A percentile compares a stretch with the other conserved stretches of the same genome.
Conservation (phyloP, 2,797 vertebrate genomes). For the Nyctalus aviator region DNA sequence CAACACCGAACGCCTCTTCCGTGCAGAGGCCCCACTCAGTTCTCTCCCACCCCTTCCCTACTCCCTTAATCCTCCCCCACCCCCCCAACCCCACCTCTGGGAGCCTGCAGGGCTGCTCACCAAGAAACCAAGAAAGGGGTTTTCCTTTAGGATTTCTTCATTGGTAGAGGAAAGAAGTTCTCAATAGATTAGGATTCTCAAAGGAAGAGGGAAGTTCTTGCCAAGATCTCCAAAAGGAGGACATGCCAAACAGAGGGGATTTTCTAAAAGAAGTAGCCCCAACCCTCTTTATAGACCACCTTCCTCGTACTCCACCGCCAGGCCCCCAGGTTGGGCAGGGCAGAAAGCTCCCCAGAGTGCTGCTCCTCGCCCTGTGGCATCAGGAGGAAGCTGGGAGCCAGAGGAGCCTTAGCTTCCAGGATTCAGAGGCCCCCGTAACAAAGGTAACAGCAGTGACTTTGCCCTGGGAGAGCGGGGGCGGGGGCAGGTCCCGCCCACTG, state of each 20-base stretch:
- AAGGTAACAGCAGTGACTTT: neutral
- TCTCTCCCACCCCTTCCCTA: too few species aligned
- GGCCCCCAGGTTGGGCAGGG: rapidly evolving
- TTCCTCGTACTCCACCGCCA: neutral
- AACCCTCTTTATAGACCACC: neutral
- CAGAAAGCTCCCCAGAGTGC: neutral
- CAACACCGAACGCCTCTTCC: neutral
- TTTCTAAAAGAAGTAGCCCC: neutral
- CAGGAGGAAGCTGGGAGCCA: neutral
- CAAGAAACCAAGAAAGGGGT: neutral
- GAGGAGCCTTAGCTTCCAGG: neutral
- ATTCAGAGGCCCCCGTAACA: neutral
- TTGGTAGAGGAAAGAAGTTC: neutral
- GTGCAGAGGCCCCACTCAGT: neutral
- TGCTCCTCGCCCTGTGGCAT: rapidly evolving
- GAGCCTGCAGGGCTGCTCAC: neutral
- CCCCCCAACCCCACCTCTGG: too few species aligned
- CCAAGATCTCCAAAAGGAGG: neutral
- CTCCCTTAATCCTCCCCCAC: too few species aligned
- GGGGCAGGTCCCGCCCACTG: neutral
- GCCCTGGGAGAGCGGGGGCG: neutral
- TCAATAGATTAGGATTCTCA: neutral
- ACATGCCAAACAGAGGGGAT: neutral
- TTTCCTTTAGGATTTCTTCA: slow-evolving; percentile 25
- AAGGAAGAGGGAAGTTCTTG: slow-evolving; percentile 19